Evolutionary conservation across 2,113 vertebrate genomes (phyloP).

Genomic region (Craseonycteris thonglongyai): DNA sequence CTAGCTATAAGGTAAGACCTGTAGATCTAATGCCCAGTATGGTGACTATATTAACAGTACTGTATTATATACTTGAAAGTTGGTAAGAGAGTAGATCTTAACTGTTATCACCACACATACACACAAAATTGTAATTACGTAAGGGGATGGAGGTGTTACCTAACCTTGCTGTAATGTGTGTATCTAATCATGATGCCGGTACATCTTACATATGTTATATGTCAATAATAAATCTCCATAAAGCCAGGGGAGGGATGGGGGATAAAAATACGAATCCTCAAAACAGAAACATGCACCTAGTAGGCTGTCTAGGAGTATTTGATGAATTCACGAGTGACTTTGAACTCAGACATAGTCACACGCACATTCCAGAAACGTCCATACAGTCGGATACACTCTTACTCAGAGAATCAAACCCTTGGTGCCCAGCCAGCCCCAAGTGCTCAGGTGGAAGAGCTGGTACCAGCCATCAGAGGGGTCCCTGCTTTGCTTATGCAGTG

Average conservation of each 20-base stretch:
- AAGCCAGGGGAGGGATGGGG: not conserved
- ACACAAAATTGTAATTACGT: not conserved
- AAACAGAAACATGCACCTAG: not conserved
- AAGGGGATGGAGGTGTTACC: not conserved
- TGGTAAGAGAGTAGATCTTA: not conserved
- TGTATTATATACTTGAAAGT: not conserved
- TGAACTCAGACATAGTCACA: not conserved
- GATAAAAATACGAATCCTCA: not conserved
- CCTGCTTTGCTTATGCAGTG: not conserved
- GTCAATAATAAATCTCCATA: not conserved
- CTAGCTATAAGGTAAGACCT: not conserved
- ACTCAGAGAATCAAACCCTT: not conserved
- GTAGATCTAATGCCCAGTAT: not conserved
- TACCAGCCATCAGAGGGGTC: not conserved
- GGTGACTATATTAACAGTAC: not conserved
- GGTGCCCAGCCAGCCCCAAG: not conserved
- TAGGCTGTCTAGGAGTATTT: not conserved
- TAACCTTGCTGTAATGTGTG: not conserved
- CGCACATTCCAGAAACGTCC: not conserved
- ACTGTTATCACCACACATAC: not conserved
- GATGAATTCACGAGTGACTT: not conserved
- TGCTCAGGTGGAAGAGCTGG: no score
- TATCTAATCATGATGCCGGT: not conserved
- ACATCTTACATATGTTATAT: not conserved
- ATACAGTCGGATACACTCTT: not conserved